Percentiles rank a stretch among this genome's conserved stretches.
phyloP scores from a whole-genome alignment of 2,888 invertebrate species.

The Scaptomyza tumidula region DNA sequence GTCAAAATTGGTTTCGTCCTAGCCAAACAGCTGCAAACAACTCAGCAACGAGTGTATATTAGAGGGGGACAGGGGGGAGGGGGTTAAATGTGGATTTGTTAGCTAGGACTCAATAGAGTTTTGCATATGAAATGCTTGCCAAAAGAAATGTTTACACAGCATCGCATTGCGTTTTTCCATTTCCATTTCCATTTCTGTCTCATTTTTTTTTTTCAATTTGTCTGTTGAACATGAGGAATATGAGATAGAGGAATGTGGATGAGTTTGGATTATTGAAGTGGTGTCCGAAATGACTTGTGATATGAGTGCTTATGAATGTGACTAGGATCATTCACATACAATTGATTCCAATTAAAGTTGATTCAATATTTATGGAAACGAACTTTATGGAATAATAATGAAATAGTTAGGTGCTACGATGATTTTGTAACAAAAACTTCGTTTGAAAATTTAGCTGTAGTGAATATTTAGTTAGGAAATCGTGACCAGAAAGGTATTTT shows the following conservation, averaged over 20 bases:
- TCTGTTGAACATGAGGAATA: constrained; percentile 13
- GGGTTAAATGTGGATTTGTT: constrained; percentile 23
- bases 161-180: constrained; percentile 41
- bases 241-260: not conserved
- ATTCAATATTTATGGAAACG: not conserved
- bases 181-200: constrained; percentile 5
- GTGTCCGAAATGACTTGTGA: constrained; percentile 25
- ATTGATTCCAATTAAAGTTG: not conserved
- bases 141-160: constrained; percentile 61
- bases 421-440: too few relatives aligned
- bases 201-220: constrained; percentile 52
- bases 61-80: not conserved
- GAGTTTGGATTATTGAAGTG: constrained; percentile 8
- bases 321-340: not conserved
- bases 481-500: too few relatives aligned
- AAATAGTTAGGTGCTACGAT: not conserved
- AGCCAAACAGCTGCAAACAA: constrained; percentile 67
- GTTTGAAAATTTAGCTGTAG: too few relatives aligned
- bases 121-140: constrained; percentile 69
- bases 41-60: constrained; percentile 24
- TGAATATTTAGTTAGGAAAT: too few relatives aligned
- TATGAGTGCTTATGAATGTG: not conserved
- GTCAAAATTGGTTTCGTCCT: constrained; percentile 73
- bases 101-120: constrained; percentile 54
- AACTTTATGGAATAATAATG: not conserved